These are phyloP conservation scores for Malthinus flaveolus DNA, from an alignment of 2,888 invertebrate genomes.

Conservation along the genomic window DNA sequence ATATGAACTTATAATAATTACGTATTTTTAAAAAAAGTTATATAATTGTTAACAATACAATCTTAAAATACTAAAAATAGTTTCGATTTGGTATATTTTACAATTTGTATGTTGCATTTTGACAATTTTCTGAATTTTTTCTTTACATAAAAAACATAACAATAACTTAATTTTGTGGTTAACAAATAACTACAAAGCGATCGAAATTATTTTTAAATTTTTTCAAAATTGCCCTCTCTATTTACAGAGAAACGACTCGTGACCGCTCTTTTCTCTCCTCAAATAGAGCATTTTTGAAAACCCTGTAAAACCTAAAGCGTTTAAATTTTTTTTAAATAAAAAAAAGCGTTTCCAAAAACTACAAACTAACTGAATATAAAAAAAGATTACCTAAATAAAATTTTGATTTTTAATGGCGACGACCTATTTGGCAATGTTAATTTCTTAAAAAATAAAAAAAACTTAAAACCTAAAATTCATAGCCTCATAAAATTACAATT, in stretches of 20 bases:
- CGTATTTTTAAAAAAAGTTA: slow-evolving; percentile 13
- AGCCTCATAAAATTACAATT: slow-evolving; percentile 9
- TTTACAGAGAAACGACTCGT: neutral
- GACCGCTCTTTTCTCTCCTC: neutral
- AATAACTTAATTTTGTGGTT: slow-evolving; percentile 1
- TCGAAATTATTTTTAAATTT: neutral
- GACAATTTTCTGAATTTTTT: neutral
- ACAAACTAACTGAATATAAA: slow-evolving; percentile 5
- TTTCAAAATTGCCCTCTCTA: no score
- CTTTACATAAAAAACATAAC: neutral
- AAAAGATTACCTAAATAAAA: slow-evolving; percentile 12
- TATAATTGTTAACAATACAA: slow-evolving; percentile 8
- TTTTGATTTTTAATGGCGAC: slow-evolving; percentile 5
- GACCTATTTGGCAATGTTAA: slow-evolving; percentile 3
- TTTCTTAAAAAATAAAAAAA: slow-evolving; percentile 3
- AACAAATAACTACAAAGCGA: neutral
- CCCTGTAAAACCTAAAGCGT: neutral
- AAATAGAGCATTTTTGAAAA: neutral
- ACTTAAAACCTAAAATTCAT: slow-evolving; percentile 10
- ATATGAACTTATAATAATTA: slow-evolving; percentile 18
- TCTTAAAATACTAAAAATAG: slow-evolving; percentile 11
- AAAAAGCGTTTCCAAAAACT: neutral
- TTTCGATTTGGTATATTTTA: slow-evolving; percentile 16
- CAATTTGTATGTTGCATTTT: slow-evolving; percentile 1
- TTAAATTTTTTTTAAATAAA: neutral